These are phyloP conservation scores for Xanthia icteritia DNA, from an alignment of 2,888 invertebrate genomes.

Conservation along the genomic window DNA sequence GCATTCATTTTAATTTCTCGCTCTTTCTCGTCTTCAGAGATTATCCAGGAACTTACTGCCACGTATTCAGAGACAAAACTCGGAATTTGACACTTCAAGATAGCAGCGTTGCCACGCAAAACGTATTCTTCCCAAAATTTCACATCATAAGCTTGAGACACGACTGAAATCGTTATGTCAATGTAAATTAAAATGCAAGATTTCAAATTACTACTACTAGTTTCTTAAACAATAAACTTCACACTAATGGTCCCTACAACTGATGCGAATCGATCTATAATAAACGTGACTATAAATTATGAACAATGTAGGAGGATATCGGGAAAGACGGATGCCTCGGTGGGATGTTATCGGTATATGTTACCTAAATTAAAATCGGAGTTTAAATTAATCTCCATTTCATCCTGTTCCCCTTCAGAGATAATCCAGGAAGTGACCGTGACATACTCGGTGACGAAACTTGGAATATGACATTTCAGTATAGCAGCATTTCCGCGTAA, in stretches of 20 bases:
- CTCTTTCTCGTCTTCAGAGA: constrained; percentile 92
- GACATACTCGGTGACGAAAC: constrained; percentile 97
- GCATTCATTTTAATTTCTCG: constrained; percentile 83
- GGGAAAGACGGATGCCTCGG: constrained; percentile 52
- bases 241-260: background rate
- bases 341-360: constrained; percentile 43
- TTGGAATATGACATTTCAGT: constrained; percentile 97
- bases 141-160: constrained; percentile 96
- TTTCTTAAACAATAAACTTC: background rate
- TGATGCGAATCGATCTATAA: background rate
- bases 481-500: constrained; percentile 97
- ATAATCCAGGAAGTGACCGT: constrained; percentile 96
- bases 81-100: constrained; percentile 97
- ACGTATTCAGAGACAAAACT: constrained; percentile 98
- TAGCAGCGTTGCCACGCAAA: constrained; percentile 96
- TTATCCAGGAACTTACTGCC: constrained; percentile 95
- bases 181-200: constrained; percentile 21
- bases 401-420: constrained; percentile 90
- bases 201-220: background rate
- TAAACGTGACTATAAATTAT: background rate
- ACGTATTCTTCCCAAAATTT: constrained; percentile 98
- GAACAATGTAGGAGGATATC: constrained; percentile 39
- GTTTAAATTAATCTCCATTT: constrained; percentile 88
- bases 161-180: constrained; percentile 92
- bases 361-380: constrained; percentile 85